A percentile compares a stretch with the other conserved stretches of the same genome.
phyloP scores from a whole-genome alignment of 1,140 invertebrate genomes.

The Hormaphis cornu region DNA sequence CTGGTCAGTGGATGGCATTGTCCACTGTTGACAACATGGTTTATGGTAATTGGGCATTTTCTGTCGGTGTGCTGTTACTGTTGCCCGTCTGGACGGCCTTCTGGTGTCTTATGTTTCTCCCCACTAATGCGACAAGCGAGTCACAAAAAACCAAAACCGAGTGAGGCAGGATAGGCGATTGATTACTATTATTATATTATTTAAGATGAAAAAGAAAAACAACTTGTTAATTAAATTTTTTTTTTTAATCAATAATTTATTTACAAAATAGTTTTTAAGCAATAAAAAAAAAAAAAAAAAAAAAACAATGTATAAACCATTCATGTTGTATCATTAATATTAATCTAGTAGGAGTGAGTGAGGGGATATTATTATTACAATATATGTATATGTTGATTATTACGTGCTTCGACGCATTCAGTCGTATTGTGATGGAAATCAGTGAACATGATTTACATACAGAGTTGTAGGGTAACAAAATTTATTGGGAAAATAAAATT shows the following conservation, averaged over 20 bases:
- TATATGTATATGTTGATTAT: constrained; percentile 13
- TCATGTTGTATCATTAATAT: constrained; percentile 21
- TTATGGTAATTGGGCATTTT: constrained; percentile 58
- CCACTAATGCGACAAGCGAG: neutral
- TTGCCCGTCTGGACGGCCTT: constrained; percentile 55
- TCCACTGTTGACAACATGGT: constrained; percentile 71
- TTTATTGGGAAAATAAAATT: constrained; percentile 15
- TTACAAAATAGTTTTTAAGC: constrained; percentile 21
- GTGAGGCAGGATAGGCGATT: too few species aligned
- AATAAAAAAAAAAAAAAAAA: constrained; percentile 8
- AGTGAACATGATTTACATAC: constrained; percentile 13
- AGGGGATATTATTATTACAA: neutral
- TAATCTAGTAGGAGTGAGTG: constrained; percentile 30
- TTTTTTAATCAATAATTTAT: constrained; percentile 31
- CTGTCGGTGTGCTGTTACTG: constrained; percentile 47
- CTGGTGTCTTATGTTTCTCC: constrained; percentile 42
- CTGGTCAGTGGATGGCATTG: constrained; percentile 66
- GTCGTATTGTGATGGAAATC: constrained; percentile 29
- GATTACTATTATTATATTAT: too few species aligned
- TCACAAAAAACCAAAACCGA: constrained; percentile 12
- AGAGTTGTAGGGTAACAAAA: constrained; percentile 21
- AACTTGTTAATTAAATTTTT: neutral
- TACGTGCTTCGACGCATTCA: constrained; percentile 25
- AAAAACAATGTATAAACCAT: constrained; percentile 21
- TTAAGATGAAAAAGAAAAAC: neutral